Evolutionary conservation across 2,888 invertebrate species (phyloP), one percentile per base, ranked within the genome.

Genomic region (Eupithecia subfuscata): DNA sequence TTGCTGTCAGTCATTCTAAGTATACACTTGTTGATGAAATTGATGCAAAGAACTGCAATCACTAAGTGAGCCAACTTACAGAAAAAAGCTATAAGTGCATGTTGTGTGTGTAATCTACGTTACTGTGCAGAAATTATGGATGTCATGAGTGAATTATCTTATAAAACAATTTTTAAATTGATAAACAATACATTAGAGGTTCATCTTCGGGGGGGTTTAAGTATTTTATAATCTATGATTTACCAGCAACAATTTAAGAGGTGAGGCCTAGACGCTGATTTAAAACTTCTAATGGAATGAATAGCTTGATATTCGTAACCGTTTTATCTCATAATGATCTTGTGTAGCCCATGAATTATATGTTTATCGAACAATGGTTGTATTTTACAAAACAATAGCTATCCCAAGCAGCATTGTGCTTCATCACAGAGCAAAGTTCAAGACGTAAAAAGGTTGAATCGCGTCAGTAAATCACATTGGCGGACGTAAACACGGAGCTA

Each of bases 401-500:
- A 40, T 73, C 56, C 16, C 73, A 60, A 11, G 25, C 60, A 72
- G 56, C 56, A 70, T 75, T 71, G 67, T 76, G 75, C 73, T 63
- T 76, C 78, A 75, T 73, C 69, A 75, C 65, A 64, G 79, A 77
- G 74, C 81, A 82, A 82, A 80, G 81, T 80, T 79, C 78, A 80
- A 74, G 67, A 65, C 75, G 76, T 69, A 78, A 73, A 76, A 74
- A 75, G 75, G 75, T 80, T 78, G 80, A 77, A 76, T 78, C 81
- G 82, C 82, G 83, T 82, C 82, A 82, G 83, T 83, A 85, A 84
- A 74, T 84, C 83, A 86, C 76, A 80, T 82, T 81, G 79, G 81
- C 80, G 80, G 75, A 82, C 81, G 80, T 83, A 84, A 85, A 86
- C 86, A 85, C 82, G 84, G 86, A 85, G 84, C 87, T 83, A 83